A percentile compares a stretch with the other conserved stretches of the same genome.
phyloP scores from a whole-genome alignment of 2,113 vertebrate genomes.

The Brachyistius frenatus region DNA sequence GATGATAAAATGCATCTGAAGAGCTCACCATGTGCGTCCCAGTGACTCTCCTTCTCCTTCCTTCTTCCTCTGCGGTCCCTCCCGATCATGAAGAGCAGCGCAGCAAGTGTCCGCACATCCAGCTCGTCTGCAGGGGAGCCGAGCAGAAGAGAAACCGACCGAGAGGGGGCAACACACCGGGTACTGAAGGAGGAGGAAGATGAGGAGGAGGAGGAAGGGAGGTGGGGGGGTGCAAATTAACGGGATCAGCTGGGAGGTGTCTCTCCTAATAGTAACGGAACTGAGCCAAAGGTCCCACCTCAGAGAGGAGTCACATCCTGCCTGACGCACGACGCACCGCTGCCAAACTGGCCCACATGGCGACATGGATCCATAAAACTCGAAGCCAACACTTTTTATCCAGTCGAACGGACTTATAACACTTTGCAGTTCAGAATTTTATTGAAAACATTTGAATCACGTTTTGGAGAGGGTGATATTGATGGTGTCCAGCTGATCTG shows the following conservation, averaged over 20 bases:
- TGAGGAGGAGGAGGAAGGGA: neutral
- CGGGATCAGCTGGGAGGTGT: constrained; percentile 68
- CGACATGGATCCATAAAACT: constrained; percentile 3
- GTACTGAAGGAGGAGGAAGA: constrained; percentile 1
- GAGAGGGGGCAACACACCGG: constrained; percentile 56
- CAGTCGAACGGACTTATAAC: neutral
- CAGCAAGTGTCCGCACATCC: constrained; percentile 70
- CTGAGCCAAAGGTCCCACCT: constrained; percentile 47
- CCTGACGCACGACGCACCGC: constrained; percentile 30
- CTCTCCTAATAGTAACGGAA: constrained; percentile 53
- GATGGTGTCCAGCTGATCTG: too few relatives aligned
- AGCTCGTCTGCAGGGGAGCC: constrained; percentile 46
- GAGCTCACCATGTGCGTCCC: constrained; percentile 83
- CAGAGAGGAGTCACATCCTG: constrained; percentile 45
- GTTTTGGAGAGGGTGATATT: neutral
- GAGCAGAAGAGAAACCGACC: constrained; percentile 19
- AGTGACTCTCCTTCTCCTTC: constrained; percentile 53
- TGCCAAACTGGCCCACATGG: constrained; percentile 33
- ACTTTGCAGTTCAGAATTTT: neutral
- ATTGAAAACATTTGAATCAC: neutral
- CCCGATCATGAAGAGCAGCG: constrained; percentile 58
- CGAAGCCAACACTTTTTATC: neutral
- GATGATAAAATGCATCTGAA: neutral
- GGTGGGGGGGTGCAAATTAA: constrained; percentile 36
- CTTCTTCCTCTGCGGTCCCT: constrained; percentile 39